phyloP scores from a whole-genome alignment of 2,888 invertebrate species.

The Aleiodes testaceus region DNA sequence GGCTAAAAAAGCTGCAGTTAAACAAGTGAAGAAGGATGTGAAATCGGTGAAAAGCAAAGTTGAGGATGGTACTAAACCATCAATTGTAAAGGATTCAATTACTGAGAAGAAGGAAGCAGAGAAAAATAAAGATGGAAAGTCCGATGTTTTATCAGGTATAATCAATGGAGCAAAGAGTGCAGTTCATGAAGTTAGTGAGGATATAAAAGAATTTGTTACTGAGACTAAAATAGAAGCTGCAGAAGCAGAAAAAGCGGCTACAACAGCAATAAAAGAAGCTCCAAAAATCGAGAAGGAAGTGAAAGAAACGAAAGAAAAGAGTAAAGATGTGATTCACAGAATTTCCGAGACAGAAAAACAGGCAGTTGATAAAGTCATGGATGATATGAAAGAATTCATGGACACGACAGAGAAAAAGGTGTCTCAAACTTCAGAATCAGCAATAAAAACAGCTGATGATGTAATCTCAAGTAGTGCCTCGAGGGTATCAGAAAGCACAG shows the following conservation, averaged over 20 bases:
- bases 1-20: slow-evolving; percentile 71
- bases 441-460: background rate
- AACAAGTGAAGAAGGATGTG: slow-evolving; percentile 68
- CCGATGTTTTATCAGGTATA: slow-evolving; percentile 54
- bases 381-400: background rate
- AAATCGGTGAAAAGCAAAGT: slow-evolving; percentile 41
- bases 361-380: slow-evolving; percentile 33
- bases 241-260: slow-evolving; percentile 51
- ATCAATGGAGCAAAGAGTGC: slow-evolving; percentile 59
- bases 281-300: slow-evolving; percentile 39
- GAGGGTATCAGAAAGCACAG: background rate
- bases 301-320: too few species aligned
- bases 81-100: slow-evolving; percentile 38
- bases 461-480: background rate
- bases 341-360: background rate
- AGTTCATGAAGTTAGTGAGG: slow-evolving; percentile 51
- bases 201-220: slow-evolving; percentile 53
- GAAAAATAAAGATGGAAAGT: slow-evolving; percentile 50
- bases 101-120: slow-evolving; percentile 47
- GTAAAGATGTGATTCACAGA: slow-evolving; percentile 25
- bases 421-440: too few species aligned
- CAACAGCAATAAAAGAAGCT: slow-evolving; percentile 46
- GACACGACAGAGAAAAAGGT: slow-evolving; percentile 50
- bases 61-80: slow-evolving; percentile 32
- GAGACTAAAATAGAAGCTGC: slow-evolving; percentile 52